A percentile compares a stretch with the other conserved stretches of the same genome.
Evolutionary conservation across 2,888 invertebrate genomes (phyloP).

Genomic region (Aphrophora alni): DNA sequence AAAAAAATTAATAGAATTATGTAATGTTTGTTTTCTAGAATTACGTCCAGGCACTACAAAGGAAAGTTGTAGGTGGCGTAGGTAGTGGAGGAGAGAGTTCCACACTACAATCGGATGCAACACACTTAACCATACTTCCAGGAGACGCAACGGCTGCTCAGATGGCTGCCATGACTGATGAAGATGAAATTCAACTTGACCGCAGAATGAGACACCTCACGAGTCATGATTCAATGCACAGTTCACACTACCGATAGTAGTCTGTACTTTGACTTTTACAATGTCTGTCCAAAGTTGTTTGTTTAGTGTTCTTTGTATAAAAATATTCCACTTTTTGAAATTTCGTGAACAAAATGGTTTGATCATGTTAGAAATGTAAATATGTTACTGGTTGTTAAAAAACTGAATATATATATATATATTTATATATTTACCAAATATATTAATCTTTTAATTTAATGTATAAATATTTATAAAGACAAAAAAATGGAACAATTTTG

Average conservation of each 20-base stretch:
- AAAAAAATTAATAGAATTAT: no score
- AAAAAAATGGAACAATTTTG: no score
- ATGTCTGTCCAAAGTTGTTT: not conserved
- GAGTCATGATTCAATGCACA: not conserved
- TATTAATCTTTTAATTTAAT: no score
- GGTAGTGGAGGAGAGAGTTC: conserved; percentile 62
- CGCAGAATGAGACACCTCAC: not conserved
- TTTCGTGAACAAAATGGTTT: not conserved
- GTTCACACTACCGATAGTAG: conserved; percentile 33
- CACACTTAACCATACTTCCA: conserved; percentile 78
- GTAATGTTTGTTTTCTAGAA: conserved; percentile 62
- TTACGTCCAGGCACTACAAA: conserved; percentile 80
- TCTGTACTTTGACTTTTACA: not conserved
- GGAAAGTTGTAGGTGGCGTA: conserved; percentile 65
- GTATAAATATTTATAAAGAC: no score
- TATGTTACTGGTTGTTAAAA: not conserved
- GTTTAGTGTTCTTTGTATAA: conserved; percentile 5
- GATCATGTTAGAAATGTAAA: not conserved
- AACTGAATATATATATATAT: no score
- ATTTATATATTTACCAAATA: no score
- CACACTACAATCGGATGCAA: conserved; percentile 78
- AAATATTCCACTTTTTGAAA: not conserved
- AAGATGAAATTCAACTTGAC: conserved; percentile 30
- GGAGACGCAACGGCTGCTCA: conserved; percentile 21
- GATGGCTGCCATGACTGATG: conserved; percentile 14